Evolutionary conservation across 1,140 invertebrate genomes (phyloP).

Genomic region (Drosophila simulans): DNA sequence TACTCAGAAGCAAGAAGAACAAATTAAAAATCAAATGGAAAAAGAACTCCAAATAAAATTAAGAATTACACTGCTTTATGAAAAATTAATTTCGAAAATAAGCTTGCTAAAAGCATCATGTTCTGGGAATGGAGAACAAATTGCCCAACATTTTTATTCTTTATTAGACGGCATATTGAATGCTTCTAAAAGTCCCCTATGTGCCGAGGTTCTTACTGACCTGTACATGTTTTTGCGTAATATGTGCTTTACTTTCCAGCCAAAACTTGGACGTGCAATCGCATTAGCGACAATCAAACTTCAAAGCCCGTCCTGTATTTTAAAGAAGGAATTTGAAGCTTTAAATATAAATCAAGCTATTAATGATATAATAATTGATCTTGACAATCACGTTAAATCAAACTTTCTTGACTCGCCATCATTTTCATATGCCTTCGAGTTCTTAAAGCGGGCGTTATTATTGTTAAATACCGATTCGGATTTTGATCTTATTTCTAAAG

Average conservation of each 20-base stretch:
- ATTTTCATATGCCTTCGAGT: constrained; percentile 93
- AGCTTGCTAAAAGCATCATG: constrained; percentile 88
- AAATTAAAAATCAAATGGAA: constrained; percentile 92
- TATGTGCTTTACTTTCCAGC: constrained; percentile 50
- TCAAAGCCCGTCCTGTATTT: constrained; percentile 91
- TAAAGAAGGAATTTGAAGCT: constrained; percentile 91
- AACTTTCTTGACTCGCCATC: constrained; percentile 85
- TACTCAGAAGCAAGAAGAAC: constrained; percentile 97
- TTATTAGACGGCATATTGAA: constrained; percentile 88
- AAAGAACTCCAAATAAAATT: constrained; percentile 93
- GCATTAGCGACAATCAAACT: constrained; percentile 89
- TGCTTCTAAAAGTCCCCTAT: constrained; percentile 89
- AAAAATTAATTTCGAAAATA: constrained; percentile 87
- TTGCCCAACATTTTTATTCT: constrained; percentile 88
- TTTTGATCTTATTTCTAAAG: constrained; percentile 87
- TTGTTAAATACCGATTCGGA: constrained; percentile 84
- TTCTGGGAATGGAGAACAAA: constrained; percentile 87
- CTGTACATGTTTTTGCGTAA: constrained; percentile 87
- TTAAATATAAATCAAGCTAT: constrained; percentile 85
- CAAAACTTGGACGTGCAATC: constrained; percentile 79
- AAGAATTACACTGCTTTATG: constrained; percentile 86
- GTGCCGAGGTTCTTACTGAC: constrained; percentile 87
- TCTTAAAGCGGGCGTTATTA: constrained; percentile 89
- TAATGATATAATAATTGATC: constrained; percentile 15
- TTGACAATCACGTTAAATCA: constrained; percentile 40